Evolutionary conservation across 2,113 vertebrate genomes (phyloP), one percentile per base, ranked within the genome.

Genomic region (Gambusia affinis): DNA sequence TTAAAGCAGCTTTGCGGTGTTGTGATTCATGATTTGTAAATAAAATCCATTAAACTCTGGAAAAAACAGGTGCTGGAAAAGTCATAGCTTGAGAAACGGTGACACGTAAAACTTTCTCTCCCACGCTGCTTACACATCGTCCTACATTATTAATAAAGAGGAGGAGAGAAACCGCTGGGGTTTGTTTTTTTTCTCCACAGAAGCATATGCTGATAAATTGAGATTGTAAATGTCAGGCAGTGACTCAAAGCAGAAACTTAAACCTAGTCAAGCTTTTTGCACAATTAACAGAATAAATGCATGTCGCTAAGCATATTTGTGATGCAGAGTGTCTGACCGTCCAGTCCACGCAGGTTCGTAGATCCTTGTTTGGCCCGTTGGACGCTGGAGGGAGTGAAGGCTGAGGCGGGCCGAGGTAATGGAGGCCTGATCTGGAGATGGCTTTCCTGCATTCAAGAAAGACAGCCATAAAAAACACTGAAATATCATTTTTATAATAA

Each of bases 341-440:
- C 98, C 98, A 99, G 93, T 99, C 98, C 91, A 97, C 92, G 64
- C 93, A 91, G 3, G 95, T 95, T 51, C 95, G 96, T 0, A 96
- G 95, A 85, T 99, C 97, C 91, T 97, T 98, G 73, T 93, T 94
- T 64, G 98, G 97, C 83, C 97, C 98, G n/a, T 99, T 98, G 90
- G 95, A 96, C 31, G 96, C 92, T 14, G 95, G 90, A 65, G 95
- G 93, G 90, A 93, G 94, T 75, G 95, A 91, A 54, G 92, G 90
- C 47, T 97, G 96, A 15, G 95, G 94, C 0, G 97, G 97, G 35
- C 95, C 96, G 88, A 99, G 93, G 87, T 99, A 98, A 92, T 99
- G 98, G 68, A 99, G 96, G 78, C 98, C 98, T 30, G 98, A 96
- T 68, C 98, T 96, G 64, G 97, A 98, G 92, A 99, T 99, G n/a